Evolutionary conservation across 2,113 vertebrate genomes (phyloP).

Genomic region (Aspiorhynchus laticeps): DNA sequence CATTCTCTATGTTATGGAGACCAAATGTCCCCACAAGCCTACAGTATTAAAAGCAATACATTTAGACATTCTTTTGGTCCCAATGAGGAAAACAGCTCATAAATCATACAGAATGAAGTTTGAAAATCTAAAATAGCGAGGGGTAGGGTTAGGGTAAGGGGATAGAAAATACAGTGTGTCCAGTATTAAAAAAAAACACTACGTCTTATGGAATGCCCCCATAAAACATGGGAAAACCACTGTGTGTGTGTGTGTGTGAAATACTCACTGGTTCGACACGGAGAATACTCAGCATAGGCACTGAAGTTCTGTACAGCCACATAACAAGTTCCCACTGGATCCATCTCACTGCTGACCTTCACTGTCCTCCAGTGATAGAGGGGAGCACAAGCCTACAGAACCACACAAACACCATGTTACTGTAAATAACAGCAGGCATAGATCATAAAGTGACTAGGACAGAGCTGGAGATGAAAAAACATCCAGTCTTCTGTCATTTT

Average conservation of each 20-base stretch:
- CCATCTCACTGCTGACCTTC: conserved; percentile 84
- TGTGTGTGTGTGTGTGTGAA: neutral
- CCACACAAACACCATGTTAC: conserved; percentile 7
- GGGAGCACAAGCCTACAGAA: conserved; percentile 89
- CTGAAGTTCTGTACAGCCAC: conserved; percentile 98
- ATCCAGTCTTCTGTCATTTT: neutral
- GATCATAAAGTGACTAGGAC: neutral
- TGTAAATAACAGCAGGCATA: conserved; percentile 35
- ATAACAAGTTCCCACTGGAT: conserved; percentile 97
- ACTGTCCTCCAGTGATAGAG: conserved; percentile 97
- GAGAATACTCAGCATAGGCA: conserved; percentile 94
- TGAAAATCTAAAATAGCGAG: no score
- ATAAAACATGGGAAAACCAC: no score
- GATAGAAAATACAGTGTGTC: no score
- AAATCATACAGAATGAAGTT: no score
- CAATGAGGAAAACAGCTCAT: no score
- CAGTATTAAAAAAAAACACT: no score
- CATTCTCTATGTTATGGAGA: no score
- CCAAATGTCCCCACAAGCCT: no score
- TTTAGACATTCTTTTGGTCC: no score
- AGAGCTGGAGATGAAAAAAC: neutral
- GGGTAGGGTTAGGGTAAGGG: no score
- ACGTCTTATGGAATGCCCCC: no score
- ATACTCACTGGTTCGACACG: conserved; percentile 93
- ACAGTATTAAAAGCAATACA: no score